Conservation (phyloP, 2,113 vertebrate species). For the Gulo gulo region DNA sequence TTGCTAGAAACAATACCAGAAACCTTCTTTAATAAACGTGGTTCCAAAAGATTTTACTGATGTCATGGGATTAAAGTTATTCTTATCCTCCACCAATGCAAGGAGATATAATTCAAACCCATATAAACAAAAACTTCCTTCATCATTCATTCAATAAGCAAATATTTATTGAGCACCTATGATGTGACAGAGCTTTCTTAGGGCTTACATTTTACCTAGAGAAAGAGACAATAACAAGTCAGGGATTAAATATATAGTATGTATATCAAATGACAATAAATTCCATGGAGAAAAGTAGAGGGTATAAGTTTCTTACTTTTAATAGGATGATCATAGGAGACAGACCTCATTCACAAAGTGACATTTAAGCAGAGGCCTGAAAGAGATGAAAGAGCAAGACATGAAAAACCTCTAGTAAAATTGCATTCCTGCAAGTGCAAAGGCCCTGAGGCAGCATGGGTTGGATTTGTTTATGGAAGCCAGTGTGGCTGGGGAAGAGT, state of each 20-base stretch:
- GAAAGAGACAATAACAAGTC: not conserved
- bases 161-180: not conserved
- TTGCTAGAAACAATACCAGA: not conserved
- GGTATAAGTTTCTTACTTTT: not conserved
- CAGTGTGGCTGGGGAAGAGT: not conserved
- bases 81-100: not conserved
- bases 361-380: not conserved
- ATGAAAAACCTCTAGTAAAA: not conserved
- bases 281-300: not conserved
- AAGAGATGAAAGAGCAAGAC: not conserved
- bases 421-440: not conserved
- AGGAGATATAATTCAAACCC: not conserved
- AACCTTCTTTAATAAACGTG: not conserved
- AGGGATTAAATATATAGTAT: not conserved
- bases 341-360: not conserved
- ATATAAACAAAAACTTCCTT: not conserved
- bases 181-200: not conserved
- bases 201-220: not conserved
- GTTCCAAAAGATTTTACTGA: not conserved
- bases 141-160: not conserved
- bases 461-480: not conserved
- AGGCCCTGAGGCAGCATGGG: not conserved
- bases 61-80: not conserved
- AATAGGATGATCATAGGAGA: not conserved
- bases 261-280: not conserved